A percentile compares a stretch with the other conserved stretches of the same genome.
These are phyloP conservation scores for Pachliopta kotzebuea DNA, from an alignment of 2,888 invertebrate species.

Conservation along the genomic window DNA sequence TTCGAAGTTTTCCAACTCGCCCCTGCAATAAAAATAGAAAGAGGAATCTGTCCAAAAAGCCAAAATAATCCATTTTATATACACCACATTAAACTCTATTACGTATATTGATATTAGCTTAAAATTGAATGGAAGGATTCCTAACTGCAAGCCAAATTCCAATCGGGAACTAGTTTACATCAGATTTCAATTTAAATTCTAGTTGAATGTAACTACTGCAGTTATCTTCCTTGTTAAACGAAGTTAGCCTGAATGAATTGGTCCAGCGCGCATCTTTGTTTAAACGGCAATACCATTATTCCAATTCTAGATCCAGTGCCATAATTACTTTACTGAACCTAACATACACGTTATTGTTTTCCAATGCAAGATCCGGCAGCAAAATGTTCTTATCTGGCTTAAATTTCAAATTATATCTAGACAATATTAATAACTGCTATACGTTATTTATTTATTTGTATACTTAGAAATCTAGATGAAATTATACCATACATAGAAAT, in stretches of 20 bases:
- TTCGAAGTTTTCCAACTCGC: too few species aligned
- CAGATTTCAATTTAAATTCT: slow-evolving; percentile 30
- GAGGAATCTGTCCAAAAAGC: neutral
- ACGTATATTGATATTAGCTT: neutral
- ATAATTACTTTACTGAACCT: slow-evolving; percentile 11
- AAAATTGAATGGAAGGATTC: slow-evolving; percentile 17
- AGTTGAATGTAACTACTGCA: slow-evolving; percentile 25
- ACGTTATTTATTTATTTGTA: too few species aligned
- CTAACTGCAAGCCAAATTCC: slow-evolving; percentile 23
- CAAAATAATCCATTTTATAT: neutral
- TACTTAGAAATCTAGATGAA: too few species aligned
- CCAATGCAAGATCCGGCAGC: too few species aligned
- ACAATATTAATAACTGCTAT: too few species aligned
- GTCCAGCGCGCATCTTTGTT: slow-evolving; percentile 26
- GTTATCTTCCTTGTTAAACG: slow-evolving; percentile 28
- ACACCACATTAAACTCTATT: neutral
- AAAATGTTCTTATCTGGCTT: too few species aligned
- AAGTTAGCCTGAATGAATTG: slow-evolving; percentile 25
- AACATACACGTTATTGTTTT: neutral
- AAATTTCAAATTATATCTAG: too few species aligned
- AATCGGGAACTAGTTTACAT: slow-evolving; percentile 28
- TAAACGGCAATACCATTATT: slow-evolving; percentile 16
- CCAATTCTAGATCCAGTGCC: slow-evolving; percentile 15
- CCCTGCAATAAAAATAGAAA: neutral
- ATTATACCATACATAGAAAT: too few species aligned